Base-by-base conservation (phyloP, 1,140 invertebrate genomes). In the Chlorops oryzae region DNA sequence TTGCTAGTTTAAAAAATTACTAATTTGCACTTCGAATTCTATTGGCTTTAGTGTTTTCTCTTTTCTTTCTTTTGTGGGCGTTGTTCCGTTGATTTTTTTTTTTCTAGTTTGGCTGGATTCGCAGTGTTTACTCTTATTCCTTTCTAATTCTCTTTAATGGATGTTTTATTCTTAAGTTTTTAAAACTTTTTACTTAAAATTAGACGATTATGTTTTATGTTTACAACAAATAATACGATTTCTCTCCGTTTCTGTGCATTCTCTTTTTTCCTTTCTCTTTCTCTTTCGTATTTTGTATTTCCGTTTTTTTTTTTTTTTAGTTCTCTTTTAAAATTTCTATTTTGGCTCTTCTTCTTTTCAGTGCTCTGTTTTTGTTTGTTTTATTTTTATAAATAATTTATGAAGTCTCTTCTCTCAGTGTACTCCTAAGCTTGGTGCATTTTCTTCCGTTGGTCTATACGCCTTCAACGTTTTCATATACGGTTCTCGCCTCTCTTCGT, bases 161-260 rank as follows among this genome's bases (percentile, higher is more conserved):
- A n/a, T n/a, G 22, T n/a, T 38, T 15, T 34, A 17, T 20, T 10
- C 15, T 6, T 47, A 24, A 47, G 45, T 47, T 47, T 47, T 47
- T 32, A 28, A 47, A 47, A 47, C 34, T 47, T 22, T 47, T 47
- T 47, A 47, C 45, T 47, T 47, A 47, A 35, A 47, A 47, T 32
- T 32, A 38, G 18, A 45, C 34, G 34, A 32, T 32, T 45, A 18
- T 43, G n/a, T n/a, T n/a, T n/a, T n/a, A n/a, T n/a, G n/a, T n/a
- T n/a, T n/a, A n/a, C n/a, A n/a, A n/a, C n/a, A n/a, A n/a, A n/a
- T n/a, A n/a, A n/a, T n/a, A 32, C 27, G 27, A 7, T 13, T 32
- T 32, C 27, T 32, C 7, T 9, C 7, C 27, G 27, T 32, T 7
- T 7, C n/a, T 32, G 7, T 32, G 7, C 27, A n/a, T 32, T 32